Evolutionary conservation across 2,113 vertebrate genomes (phyloP).

Genomic region (Brachyhypopomus occidentalis): DNA sequence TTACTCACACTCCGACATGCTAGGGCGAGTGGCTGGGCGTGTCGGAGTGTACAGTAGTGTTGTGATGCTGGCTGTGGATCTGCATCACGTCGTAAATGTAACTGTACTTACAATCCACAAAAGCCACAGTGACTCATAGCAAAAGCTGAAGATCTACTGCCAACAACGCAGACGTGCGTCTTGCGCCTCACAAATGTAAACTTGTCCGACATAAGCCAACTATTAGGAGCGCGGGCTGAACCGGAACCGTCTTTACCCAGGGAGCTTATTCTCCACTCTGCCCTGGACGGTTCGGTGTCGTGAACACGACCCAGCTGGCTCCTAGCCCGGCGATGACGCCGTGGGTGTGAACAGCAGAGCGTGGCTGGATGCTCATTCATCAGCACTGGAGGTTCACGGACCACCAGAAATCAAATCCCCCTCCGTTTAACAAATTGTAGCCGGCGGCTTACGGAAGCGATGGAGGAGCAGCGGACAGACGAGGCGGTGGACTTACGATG

Average conservation of each 20-base stretch:
- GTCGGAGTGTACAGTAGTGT: slow-evolving; percentile 6
- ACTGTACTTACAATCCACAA: slow-evolving; percentile 19
- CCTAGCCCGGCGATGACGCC: not conserved
- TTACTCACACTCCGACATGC: slow-evolving; percentile 28
- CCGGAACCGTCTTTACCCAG: not conserved
- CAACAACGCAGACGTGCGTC: not conserved
- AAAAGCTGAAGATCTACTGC: slow-evolving; percentile 5
- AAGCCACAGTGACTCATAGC: slow-evolving; percentile 30
- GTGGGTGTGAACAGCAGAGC: not conserved
- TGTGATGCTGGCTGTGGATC: slow-evolving; percentile 7
- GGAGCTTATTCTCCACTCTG: not conserved
- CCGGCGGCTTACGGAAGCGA: no score
- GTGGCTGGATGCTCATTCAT: no score
- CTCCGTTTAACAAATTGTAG: no score
- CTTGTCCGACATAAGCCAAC: not conserved
- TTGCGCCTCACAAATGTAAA: not conserved
- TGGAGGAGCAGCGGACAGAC: not conserved
- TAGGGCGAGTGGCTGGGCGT: slow-evolving; percentile 43
- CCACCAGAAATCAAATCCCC: no score
- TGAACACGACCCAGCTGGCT: not conserved
- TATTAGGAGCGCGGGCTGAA: not conserved
- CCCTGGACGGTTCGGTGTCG: not conserved
- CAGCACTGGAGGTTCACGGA: no score
- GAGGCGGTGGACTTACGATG: slow-evolving; percentile 79
- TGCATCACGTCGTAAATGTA: slow-evolving; percentile 18